phyloP scores from a whole-genome alignment of 2,797 vertebrate species.

The Amniataba percoides region DNA sequence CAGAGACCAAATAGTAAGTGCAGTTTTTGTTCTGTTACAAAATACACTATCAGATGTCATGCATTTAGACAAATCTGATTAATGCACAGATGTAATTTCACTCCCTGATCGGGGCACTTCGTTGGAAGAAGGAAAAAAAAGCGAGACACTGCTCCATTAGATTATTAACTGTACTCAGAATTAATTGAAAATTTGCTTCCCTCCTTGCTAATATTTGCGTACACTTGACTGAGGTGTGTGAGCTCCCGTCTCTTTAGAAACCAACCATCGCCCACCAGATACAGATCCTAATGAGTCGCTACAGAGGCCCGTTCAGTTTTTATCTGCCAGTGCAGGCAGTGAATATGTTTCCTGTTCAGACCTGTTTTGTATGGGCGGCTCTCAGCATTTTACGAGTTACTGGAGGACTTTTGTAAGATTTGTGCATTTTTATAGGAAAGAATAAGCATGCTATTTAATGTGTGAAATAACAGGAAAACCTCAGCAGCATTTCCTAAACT shows the following conservation, averaged over 20 bases:
- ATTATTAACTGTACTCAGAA: conserved; percentile 58
- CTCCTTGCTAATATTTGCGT: conserved; percentile 51
- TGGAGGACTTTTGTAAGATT: not conserved
- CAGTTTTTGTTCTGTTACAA: conserved; percentile 39
- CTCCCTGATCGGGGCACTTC: conserved; percentile 28
- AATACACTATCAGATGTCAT: conserved; percentile 30
- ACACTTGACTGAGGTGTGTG: conserved; percentile 21
- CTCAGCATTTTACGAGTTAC: not conserved
- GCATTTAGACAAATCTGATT: conserved; percentile 50
- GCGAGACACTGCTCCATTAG: conserved; percentile 31
- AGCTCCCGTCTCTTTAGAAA: conserved; percentile 10
- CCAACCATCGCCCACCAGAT: not conserved
- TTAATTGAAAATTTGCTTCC: conserved; percentile 52
- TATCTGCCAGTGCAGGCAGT: conserved; percentile 9
- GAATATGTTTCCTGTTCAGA: not conserved
- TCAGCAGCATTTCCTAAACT: not conserved
- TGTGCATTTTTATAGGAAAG: not conserved
- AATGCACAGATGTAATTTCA: conserved; percentile 45
- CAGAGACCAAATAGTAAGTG: not conserved
- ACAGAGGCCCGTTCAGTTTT: not conserved
- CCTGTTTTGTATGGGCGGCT: conserved; percentile 7
- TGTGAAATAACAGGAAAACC: not conserved
- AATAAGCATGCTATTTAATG: not conserved
- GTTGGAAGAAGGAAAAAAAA: conserved; percentile 23
- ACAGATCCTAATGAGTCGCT: conserved; percentile 14